phyloP scores from a whole-genome alignment of 53 echinoderm and acorn worm genomes.

The Patiria pectinifera region DNA sequence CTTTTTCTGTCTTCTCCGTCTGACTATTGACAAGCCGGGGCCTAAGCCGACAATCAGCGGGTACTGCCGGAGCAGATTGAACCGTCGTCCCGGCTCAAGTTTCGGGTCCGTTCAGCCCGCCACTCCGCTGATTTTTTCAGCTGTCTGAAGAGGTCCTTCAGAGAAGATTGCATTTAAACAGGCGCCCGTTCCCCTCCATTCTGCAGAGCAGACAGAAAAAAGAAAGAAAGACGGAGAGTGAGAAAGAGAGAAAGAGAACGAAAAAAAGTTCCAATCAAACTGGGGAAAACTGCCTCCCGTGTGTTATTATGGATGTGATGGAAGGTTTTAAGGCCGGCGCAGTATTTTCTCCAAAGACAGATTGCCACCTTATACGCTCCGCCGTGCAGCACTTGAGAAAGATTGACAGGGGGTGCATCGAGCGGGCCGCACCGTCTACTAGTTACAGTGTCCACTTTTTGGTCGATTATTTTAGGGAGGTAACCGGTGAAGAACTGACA shows the following conservation, averaged over 20 bases:
- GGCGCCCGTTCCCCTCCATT: constrained; percentile 68
- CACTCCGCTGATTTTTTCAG: constrained; percentile 70
- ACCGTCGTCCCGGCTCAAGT: constrained; percentile 66
- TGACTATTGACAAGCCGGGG: constrained; percentile 52
- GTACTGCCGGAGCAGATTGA: constrained; percentile 50
- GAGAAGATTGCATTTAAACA: constrained; percentile 73
- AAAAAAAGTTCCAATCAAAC: constrained; percentile 61
- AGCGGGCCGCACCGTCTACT: constrained; percentile 24
- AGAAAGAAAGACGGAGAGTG: neutral
- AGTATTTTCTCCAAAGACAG: constrained; percentile 33
- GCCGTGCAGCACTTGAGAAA: constrained; percentile 54
- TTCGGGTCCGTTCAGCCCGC: constrained; percentile 63
- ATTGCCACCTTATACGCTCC: constrained; percentile 58
- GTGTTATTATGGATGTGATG: constrained; percentile 45
- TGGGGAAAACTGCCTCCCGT: constrained; percentile 36
- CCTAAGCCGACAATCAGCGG: constrained; percentile 68
- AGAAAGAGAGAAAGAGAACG: neutral
- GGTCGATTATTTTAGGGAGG: constrained; percentile 25
- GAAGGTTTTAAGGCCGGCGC: constrained; percentile 15
- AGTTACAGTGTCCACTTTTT: constrained; percentile 63
- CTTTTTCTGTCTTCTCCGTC: neutral
- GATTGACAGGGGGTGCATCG: constrained; percentile 59
- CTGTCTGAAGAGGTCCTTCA: constrained; percentile 69
- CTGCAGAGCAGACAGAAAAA: constrained; percentile 14
- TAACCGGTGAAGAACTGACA: constrained; percentile 42